Base-by-base conservation (phyloP, 53 echinoderm and acorn worm genomes). In the Patiria pectinifera region DNA sequence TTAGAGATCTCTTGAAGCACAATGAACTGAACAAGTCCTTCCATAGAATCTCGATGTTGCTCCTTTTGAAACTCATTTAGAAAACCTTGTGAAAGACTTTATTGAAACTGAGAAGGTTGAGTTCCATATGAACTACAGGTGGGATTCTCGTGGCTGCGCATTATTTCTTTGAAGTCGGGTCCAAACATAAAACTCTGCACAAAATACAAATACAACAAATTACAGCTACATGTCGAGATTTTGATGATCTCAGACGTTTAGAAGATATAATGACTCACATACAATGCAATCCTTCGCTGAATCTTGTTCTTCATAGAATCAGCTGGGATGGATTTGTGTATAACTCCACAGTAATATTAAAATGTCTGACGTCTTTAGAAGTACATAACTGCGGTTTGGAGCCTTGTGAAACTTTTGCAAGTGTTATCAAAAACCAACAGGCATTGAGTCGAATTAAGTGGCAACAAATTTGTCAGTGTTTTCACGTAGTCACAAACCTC, bases 1-100 rank as follows among this genome's bases (percentile, higher is more conserved):
- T 48, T 48, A 11, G 18, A 10, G 82, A 82, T 22, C 48, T 48
- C 48, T 22, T 82, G 23, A 25, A 22, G 19, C n/a, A 22, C 5
- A 82, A 48, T 25, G 48, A 48, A 8, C 82, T 19, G 18, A 59
- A 82, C 23, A 53, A 23, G 19, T 82, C n/a, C n/a, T n/a, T n/a
- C n/a, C n/a, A n/a, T n/a, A n/a, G n/a, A n/a, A n/a, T n/a, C n/a
- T n/a, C n/a, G n/a, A n/a, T n/a, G n/a, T n/a, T n/a, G n/a, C n/a
- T n/a, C n/a, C n/a, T n/a, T n/a, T n/a, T n/a, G n/a, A 82, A 53
- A 59, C 82, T 3, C 53, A 82, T 21, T 82, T 53, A 53, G 82
- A 82, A 18, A 11, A 12, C 1, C 49, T 82, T 21, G 82, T 82
- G 58, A 82, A 23, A 48, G 82, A 82, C 49, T 8, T 82, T 82